These are phyloP conservation scores for Dissostichus mawsoni DNA, from an alignment of 2,113 vertebrate genomes.

Conservation along the genomic window DNA sequence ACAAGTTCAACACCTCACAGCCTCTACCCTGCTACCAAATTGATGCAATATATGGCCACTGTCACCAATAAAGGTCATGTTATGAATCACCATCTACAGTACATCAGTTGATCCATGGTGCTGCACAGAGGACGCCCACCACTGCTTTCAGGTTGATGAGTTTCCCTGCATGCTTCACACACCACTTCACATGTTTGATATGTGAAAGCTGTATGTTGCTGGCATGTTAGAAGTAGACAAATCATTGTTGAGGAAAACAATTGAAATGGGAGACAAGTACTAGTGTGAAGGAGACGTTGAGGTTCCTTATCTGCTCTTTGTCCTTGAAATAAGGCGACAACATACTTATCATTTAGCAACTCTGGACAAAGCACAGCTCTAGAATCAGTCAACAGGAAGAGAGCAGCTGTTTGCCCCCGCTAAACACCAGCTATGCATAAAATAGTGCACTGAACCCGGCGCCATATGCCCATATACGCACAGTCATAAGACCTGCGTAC, in stretches of 20 bases:
- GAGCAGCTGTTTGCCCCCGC: constrained; percentile 18
- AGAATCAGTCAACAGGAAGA: constrained; percentile 4
- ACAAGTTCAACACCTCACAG: neutral
- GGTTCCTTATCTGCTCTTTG: neutral
- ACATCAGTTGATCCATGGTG: constrained; percentile 35
- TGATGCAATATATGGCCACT: constrained; percentile 14
- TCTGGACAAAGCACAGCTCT: neutral
- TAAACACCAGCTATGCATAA: constrained; percentile 17
- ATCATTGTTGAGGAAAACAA: constrained; percentile 2
- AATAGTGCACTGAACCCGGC: constrained; percentile 37
- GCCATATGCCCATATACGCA: constrained; percentile 29
- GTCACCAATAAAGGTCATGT: constrained; percentile 21
- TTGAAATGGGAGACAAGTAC: constrained; percentile 5
- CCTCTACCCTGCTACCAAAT: constrained; percentile 10
- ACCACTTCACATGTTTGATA: neutral
- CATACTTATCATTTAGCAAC: constrained; percentile 10
- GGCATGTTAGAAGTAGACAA: neutral
- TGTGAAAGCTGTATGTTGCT: neutral
- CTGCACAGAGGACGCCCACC: constrained; percentile 17
- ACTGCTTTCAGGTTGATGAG: neutral
- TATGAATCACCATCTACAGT: constrained; percentile 20
- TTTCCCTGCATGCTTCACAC: neutral
- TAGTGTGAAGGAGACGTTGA: neutral
- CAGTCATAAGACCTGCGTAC: constrained; percentile 21
- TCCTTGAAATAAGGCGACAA: neutral